Conservation (phyloP, 2,113 vertebrate species). For the Danio rerio region GRCz12tu NC_133195.1:40407501-40408000, state of each 20-base stretch:
- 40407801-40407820: background rate
- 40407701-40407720: background rate
- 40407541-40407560: too few species aligned
- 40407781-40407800: conserved; percentile 13
- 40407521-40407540: too few species aligned
- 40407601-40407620: too few species aligned
- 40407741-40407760: conserved; percentile 9
- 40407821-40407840: background rate
- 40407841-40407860: background rate
- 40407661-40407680: too few species aligned
- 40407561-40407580: too few species aligned
- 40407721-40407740: conserved; percentile 12
- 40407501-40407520: too few species aligned
- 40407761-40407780: conserved; percentile 9
- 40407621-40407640: too few species aligned
- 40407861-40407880: conserved; percentile 29
- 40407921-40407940: background rate
- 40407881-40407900: too few species aligned
- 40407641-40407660: too few species aligned
- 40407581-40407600: too few species aligned
- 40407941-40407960: background rate
- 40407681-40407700: background rate
- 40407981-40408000: background rate
- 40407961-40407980: conserved; percentile 7
- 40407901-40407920: background rate